Percentiles rank a stretch among this genome's conserved stretches.
Evolutionary conservation across 2,113 vertebrate species (phyloP).

Genomic region (Hippopotamus amphibius): DNA sequence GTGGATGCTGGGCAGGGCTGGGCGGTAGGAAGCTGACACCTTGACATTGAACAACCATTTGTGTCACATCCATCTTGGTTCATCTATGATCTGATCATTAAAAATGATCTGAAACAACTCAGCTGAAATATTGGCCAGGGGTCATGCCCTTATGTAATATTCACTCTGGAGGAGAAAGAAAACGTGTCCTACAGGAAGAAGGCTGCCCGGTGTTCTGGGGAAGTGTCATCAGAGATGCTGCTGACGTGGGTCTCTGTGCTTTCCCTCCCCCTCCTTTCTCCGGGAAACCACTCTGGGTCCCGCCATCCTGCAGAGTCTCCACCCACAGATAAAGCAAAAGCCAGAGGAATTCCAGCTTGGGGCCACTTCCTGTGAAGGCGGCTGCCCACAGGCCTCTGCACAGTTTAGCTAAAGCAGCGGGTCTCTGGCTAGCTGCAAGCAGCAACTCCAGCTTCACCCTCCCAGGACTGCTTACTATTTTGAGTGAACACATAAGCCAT

Average conservation of each 20-base stretch:
- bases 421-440: not conserved
- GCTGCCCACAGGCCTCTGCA: not conserved
- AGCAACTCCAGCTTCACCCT: not conserved
- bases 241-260: not conserved
- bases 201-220: not conserved
- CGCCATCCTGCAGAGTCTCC: not conserved
- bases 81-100: not conserved
- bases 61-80: not conserved
- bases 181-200: not conserved
- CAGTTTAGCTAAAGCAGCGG: not conserved
- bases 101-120: not conserved
- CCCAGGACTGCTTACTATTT: not conserved
- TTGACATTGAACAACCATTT: not conserved
- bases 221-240: not conserved
- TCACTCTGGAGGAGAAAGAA: not conserved
- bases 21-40: conserved; percentile 47
- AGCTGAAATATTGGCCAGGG: not conserved
- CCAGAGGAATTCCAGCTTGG: not conserved
- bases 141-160: not conserved
- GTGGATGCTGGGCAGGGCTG: conserved; percentile 61
- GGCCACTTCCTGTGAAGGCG: not conserved
- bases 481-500: not conserved
- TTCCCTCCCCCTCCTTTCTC: too few relatives aligned
- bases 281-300: not conserved
- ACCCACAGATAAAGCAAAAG: not conserved